A percentile compares a stretch with the other conserved stretches of the same genome.
Evolutionary conservation across 2,113 vertebrate species (phyloP).

Genomic region (Myrmophylax atrothorax): DNA sequence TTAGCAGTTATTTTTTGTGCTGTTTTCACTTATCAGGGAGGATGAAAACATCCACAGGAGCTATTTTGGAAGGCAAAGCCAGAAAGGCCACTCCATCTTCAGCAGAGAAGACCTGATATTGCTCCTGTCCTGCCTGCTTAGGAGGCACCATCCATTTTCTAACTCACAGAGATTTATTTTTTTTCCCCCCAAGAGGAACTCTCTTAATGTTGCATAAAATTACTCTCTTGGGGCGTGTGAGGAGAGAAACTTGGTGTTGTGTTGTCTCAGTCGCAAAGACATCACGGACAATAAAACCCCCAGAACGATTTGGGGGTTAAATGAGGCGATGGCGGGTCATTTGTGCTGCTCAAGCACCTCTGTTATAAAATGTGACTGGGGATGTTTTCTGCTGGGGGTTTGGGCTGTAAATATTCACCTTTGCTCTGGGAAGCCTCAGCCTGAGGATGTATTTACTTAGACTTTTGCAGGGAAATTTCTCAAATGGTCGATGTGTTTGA

Average conservation of each 20-base stretch:
- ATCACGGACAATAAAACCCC: not conserved
- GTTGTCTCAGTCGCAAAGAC: constrained; percentile 54
- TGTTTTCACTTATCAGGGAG: not conserved
- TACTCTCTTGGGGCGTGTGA: constrained; percentile 36
- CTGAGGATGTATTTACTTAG: constrained; percentile 52
- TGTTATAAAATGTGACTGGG: not conserved
- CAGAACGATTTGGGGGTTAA: constrained; percentile 36
- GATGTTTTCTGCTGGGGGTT: not conserved
- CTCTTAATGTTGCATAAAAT: constrained; percentile 65
- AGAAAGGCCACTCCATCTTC: not conserved
- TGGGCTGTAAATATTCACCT: constrained; percentile 40
- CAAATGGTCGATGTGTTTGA: constrained; percentile 19
- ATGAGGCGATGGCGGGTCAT: constrained; percentile 28
- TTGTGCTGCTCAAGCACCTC: constrained; percentile 1
- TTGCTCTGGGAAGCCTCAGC: not conserved
- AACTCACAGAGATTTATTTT: not conserved
- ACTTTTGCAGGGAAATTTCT: constrained; percentile 28
- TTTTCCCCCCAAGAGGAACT: not conserved
- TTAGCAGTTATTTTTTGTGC: too few species aligned
- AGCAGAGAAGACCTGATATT: not conserved
- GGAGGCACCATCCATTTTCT: not conserved
- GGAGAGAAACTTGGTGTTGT: constrained; percentile 8
- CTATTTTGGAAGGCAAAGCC: not conserved
- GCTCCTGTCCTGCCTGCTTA: not conserved
- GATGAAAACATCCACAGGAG: not conserved